Conservation (phyloP, 2,888 invertebrate species). For the Nomada hirtipes region DNA sequence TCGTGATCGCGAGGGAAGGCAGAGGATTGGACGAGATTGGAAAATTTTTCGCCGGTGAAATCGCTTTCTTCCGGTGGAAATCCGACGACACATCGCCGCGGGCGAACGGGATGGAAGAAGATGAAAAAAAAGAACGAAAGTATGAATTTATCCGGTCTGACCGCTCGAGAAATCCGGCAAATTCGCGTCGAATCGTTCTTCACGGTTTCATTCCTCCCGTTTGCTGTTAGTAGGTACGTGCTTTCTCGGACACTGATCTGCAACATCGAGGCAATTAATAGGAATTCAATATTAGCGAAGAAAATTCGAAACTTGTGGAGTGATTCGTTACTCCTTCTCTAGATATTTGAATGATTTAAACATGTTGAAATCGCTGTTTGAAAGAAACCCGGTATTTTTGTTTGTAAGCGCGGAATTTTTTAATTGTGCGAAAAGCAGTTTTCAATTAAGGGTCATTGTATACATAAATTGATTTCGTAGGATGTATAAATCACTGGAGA, state of each 20-base stretch:
- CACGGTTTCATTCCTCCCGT: background rate
- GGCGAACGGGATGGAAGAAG: constrained; percentile 18
- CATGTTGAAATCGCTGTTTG: too few relatives aligned
- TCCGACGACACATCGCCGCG: constrained; percentile 8
- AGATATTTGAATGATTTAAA: too few relatives aligned
- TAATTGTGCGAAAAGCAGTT: too few relatives aligned
- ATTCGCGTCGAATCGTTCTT: constrained; percentile 29
- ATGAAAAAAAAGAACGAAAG: constrained; percentile 3
- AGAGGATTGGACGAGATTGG: constrained; percentile 29
- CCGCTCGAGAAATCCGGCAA: constrained; percentile 1
- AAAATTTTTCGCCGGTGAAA: constrained; percentile 33
- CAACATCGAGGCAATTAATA: background rate
- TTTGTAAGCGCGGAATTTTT: too few relatives aligned
- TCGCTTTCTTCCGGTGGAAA: constrained; percentile 34
- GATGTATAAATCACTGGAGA: too few relatives aligned
- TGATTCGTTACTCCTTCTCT: too few relatives aligned
- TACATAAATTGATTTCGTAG: too few relatives aligned
- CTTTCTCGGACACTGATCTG: background rate
- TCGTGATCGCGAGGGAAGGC: constrained; percentile 14
- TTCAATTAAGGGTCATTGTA: too few relatives aligned
- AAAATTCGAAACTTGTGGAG: too few relatives aligned
- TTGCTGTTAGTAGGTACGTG: background rate
- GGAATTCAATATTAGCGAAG: background rate
- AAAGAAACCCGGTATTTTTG: too few relatives aligned
- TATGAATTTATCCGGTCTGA: constrained; percentile 26